Percentiles rank a stretch among this genome's conserved stretches.
phyloP scores from a whole-genome alignment of 2,113 vertebrate species.

The Labrus mixtus region DNA sequence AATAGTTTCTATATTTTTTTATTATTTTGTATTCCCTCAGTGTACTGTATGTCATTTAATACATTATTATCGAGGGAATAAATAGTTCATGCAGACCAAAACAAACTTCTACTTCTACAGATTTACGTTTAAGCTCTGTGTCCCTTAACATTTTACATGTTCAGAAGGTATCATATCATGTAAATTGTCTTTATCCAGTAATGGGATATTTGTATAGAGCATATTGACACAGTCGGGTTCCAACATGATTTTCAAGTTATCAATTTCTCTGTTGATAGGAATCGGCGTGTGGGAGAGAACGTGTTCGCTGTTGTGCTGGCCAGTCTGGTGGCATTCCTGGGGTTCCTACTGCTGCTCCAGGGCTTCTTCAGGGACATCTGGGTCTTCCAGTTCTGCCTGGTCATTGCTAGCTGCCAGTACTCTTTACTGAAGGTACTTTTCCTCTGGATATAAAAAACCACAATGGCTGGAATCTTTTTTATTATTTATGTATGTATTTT shows the following conservation, averaged over 20 bases:
- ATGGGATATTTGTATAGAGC: neutral
- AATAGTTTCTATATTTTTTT: too few relatives aligned
- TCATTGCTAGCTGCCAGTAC: constrained; percentile 99
- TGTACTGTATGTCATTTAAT: too few relatives aligned
- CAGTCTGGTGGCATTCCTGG: constrained; percentile 97
- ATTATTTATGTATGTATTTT: too few relatives aligned
- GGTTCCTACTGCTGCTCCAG: constrained; percentile 93
- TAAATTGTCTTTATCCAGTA: too few relatives aligned
- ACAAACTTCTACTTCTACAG: too few relatives aligned
- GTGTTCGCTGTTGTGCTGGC: constrained; percentile 94
- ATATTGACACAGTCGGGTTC: neutral
- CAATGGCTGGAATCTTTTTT: too few relatives aligned
- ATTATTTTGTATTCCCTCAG: too few relatives aligned
- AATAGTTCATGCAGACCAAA: too few relatives aligned
- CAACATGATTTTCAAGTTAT: neutral
- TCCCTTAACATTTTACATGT: neutral
- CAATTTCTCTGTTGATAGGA: constrained; percentile 77
- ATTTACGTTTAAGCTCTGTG: neutral
- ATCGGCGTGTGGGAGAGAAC: constrained; percentile 95
- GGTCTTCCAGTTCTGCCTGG: constrained; percentile 99
- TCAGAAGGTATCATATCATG: neutral
- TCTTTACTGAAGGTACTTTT: constrained; percentile 92
- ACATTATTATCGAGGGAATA: too few relatives aligned
- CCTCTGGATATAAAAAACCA: too few relatives aligned
- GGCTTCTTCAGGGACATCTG: constrained; percentile 99